These are phyloP conservation scores for Lasiurus cinereus DNA, from an alignment of 2,113 vertebrate species.

Conservation along the genomic window DNA sequence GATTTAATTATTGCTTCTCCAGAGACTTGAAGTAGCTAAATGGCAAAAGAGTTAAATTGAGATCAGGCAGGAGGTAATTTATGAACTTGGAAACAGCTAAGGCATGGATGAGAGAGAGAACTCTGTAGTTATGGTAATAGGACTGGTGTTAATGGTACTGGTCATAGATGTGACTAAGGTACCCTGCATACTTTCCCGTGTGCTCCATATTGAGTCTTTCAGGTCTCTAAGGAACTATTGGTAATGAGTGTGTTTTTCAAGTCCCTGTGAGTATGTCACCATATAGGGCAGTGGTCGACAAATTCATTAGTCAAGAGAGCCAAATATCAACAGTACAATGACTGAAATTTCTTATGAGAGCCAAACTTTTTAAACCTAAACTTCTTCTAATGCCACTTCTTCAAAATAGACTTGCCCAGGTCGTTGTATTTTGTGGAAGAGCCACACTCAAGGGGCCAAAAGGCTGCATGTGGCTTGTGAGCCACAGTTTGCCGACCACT, in stretches of 20 bases:
- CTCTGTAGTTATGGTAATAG: background rate
- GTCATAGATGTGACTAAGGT: constrained; percentile 3
- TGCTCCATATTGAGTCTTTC: background rate
- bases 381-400: too few relatives aligned
- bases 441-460: too few relatives aligned
- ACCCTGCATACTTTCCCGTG: background rate
- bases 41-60: constrained; percentile 33
- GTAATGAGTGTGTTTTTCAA: background rate
- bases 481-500: too few relatives aligned
- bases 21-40: constrained; percentile 66
- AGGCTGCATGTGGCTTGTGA: too few relatives aligned
- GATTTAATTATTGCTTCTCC: constrained; percentile 72
- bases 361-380: too few relatives aligned
- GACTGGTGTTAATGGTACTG: background rate
- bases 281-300: too few relatives aligned
- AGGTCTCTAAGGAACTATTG: background rate
- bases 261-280: background rate
- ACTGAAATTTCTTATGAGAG: too few relatives aligned
- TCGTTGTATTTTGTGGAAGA: too few relatives aligned
- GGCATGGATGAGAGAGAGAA: background rate
- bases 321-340: too few relatives aligned
- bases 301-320: too few relatives aligned
- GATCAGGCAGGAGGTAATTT: constrained; percentile 47
- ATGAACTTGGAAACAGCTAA: background rate
- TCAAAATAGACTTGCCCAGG: too few relatives aligned